Evolutionary conservation across 92 coral and sea anemone species (phyloP), one percentile per base, ranked within the genome.

Genomic region (Epizoanthus stellaris): DNA sequence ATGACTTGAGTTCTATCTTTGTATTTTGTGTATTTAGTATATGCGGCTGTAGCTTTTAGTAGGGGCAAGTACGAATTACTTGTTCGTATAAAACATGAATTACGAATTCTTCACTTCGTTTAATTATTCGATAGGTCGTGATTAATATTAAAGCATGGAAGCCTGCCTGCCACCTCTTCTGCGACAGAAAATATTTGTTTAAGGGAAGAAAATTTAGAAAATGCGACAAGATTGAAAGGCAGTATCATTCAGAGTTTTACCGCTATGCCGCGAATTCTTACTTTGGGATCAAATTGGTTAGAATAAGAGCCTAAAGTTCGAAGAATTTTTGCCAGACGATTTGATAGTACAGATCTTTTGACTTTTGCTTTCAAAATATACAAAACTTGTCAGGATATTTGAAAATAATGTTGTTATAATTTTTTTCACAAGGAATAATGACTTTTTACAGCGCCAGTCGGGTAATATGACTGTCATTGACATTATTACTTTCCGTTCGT

Each of bases 101-200:
- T 70, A 57, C 71, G 85, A 86, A 80, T 83, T 68, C 84, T 81
- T 79, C 87, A 85, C 85, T 76, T 62, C 89, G 80, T 75, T 84
- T 82, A 90, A 90, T 81, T 90, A 90, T 87, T 90, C 93, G 88
- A 87, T 76, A 76, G 73, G 70, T 77, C 66, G 80, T 87, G 88
- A 91, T 94, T 89, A 91, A 91, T 94, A 91, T 94, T 94, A 91
- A 94, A 87, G 90, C 89, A 73, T 83, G 84, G 89, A 73, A 89
- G 76, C 79, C 84, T 89, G 84, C 73, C 90, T 89, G 84, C 73
- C 90, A 84, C 90, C 87, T 90, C 94, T 89, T 77, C 92, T 83
- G 86, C 87, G 82, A 83, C 90, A 73, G 81, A 64, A 92, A 91
- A 87, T 88, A 69, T 88, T 93, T 93, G 86, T 87, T 93, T 89